These are phyloP conservation scores for Euleptes europaea DNA, from an alignment of 2,113 vertebrate genomes.

Conservation along the genomic window DNA sequence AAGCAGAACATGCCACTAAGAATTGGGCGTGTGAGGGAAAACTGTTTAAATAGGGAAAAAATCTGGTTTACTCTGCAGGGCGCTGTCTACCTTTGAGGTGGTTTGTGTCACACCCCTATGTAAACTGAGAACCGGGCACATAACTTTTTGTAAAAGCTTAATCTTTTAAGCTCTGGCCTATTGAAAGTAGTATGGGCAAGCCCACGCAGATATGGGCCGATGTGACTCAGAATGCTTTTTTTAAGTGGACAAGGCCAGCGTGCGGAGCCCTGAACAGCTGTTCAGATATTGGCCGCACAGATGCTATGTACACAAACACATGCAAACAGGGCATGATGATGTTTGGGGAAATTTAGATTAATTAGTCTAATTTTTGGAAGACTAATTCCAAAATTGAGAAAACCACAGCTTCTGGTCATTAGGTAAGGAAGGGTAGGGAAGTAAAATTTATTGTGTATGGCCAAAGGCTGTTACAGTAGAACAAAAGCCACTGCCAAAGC, in stretches of 20 bases:
- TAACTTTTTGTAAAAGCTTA: slow-evolving; percentile 26
- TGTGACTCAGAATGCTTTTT: slow-evolving; percentile 40
- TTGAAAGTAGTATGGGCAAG: slow-evolving; percentile 60
- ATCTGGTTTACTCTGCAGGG: slow-evolving; percentile 28
- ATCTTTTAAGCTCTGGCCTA: slow-evolving; percentile 53
- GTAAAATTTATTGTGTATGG: too few relatives aligned
- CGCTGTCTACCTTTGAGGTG: slow-evolving; percentile 14
- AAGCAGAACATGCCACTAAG: too few relatives aligned
- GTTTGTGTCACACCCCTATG: slow-evolving; percentile 37
- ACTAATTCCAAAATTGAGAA: not conserved
- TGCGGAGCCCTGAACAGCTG: slow-evolving; percentile 15
- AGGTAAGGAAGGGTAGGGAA: too few relatives aligned
- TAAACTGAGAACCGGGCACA: slow-evolving; percentile 46
- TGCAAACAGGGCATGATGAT: not conserved
- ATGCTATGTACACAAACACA: not conserved
- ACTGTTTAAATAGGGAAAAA: not conserved
- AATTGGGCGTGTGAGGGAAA: not conserved
- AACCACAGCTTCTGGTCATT: not conserved
- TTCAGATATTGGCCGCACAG: accelerated
- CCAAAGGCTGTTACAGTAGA: too few relatives aligned
- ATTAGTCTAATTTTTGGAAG: not conserved
- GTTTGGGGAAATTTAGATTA: not conserved
- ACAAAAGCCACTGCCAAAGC: too few relatives aligned
- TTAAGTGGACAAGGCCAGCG: not conserved
- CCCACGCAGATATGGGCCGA: slow-evolving; percentile 48